Conservation (phyloP, 2,888 invertebrate species). For the Archaeoteleia sp. region DNA sequence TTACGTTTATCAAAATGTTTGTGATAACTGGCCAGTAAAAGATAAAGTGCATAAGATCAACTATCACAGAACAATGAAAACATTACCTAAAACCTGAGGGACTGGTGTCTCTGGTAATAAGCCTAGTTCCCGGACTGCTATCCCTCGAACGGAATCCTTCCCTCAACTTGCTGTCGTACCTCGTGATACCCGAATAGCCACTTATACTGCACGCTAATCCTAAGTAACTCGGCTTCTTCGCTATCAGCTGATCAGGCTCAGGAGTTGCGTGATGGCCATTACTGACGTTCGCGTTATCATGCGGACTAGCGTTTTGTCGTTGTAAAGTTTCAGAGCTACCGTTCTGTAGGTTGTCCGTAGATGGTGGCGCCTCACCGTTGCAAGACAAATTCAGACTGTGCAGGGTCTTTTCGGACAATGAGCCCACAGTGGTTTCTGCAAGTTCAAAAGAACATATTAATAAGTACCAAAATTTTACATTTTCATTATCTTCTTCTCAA, state of each 20-base stretch:
- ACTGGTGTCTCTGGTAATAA: constrained; percentile 71
- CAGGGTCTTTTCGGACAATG: constrained; percentile 74
- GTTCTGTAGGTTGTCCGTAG: constrained; percentile 62
- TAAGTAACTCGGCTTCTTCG: constrained; percentile 89
- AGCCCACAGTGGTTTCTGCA: constrained; percentile 76
- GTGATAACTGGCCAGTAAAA: too few relatives aligned
- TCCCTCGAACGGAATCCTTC: constrained; percentile 78
- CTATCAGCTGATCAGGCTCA: constrained; percentile 67
- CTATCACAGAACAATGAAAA: constrained; percentile 1
- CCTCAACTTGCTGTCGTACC: constrained; percentile 88
- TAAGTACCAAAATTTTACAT: too few relatives aligned
- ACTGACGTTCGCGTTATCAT: constrained; percentile 60
- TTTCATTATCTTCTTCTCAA: too few relatives aligned
- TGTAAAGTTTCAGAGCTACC: constrained; percentile 63
- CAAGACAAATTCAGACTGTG: constrained; percentile 76
- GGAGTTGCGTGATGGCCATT: constrained; percentile 58
- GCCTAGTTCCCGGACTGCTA: constrained; percentile 72
- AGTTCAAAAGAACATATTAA: constrained; percentile 43
- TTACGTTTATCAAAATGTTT: too few relatives aligned
- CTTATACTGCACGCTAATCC: constrained; percentile 93
- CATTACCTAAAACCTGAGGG: constrained; percentile 70
- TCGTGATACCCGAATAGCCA: constrained; percentile 90
- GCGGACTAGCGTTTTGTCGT: constrained; percentile 54
- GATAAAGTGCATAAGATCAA: too few relatives aligned
- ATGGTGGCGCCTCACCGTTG: constrained; percentile 72